A percentile compares a stretch with the other conserved stretches of the same genome.
These are phyloP conservation scores for Megastigmus dorsalis DNA, from an alignment of 2,888 invertebrate genomes.

Conservation along the genomic window DNA sequence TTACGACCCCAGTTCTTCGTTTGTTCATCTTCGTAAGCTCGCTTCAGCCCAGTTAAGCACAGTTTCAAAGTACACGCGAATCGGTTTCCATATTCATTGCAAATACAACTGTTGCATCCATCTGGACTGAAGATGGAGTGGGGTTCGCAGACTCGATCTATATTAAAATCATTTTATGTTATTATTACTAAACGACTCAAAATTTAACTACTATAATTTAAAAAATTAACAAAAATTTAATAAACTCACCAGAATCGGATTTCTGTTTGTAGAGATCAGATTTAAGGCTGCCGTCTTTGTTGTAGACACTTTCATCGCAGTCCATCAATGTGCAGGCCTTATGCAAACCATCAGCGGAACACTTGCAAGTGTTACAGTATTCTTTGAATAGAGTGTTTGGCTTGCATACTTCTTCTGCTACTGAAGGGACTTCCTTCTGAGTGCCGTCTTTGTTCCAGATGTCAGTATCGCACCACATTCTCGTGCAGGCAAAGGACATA, in stretches of 20 bases:
- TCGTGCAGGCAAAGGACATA: no score
- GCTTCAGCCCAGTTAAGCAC: conserved; percentile 12
- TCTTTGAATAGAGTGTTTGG: conserved; percentile 58
- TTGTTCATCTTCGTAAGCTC: not conserved
- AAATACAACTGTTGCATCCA: conserved; percentile 78
- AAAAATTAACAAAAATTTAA: no score
- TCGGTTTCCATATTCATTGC: conserved; percentile 75
- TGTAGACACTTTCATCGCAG: conserved; percentile 54
- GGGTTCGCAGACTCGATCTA: conserved; percentile 33
- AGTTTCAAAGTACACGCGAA: conserved; percentile 24
- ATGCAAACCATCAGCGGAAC: conserved; percentile 67
- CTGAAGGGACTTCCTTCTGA: no score
- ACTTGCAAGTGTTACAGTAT: conserved; percentile 79
- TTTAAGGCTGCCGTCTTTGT: conserved; percentile 31
- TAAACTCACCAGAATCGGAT: no score
- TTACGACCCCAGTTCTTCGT: conserved; percentile 60
- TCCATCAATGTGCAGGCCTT: conserved; percentile 53
- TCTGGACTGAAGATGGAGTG: conserved; percentile 56
- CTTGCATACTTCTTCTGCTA: conserved; percentile 8
- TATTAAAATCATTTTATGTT: not conserved
- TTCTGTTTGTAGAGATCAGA: no score
- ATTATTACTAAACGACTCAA: no score
- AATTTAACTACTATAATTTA: no score
- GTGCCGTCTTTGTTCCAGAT: no score
- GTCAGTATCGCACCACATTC: no score